Evolutionary conservation across 2,888 invertebrate species (phyloP).

Genomic region (Harpalus rubripes): DNA sequence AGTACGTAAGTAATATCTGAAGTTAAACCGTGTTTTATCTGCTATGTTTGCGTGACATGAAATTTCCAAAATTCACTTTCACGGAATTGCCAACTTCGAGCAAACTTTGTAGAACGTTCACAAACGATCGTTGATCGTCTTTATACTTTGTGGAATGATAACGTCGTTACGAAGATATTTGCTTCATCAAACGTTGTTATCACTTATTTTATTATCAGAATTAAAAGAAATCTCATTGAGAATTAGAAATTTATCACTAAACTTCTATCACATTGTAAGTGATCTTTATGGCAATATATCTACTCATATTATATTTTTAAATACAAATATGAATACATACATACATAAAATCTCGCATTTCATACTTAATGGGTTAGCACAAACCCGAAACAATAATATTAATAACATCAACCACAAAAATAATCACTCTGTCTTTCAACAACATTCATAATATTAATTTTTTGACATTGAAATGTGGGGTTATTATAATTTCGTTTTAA

Average conservation of each 20-base stretch:
- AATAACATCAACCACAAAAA: too few relatives aligned
- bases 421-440: too few relatives aligned
- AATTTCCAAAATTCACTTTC: conserved; percentile 29
- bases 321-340: too few relatives aligned
- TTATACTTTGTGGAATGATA: conserved; percentile 1
- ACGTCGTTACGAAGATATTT: conserved; percentile 2
- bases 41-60: background rate
- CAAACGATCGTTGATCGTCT: conserved; percentile 2
- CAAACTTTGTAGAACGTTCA: conserved; percentile 11
- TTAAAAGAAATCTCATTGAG: background rate
- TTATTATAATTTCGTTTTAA: too few relatives aligned
- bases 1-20: background rate
- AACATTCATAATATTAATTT: too few relatives aligned
- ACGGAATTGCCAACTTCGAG: conserved; percentile 15
- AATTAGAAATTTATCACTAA: background rate
- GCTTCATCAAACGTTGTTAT: background rate
- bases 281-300: too few relatives aligned
- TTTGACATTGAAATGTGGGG: too few relatives aligned
- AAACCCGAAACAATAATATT: too few relatives aligned
- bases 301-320: too few relatives aligned
- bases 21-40: conserved; percentile 20
- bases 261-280: background rate
- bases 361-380: too few relatives aligned
- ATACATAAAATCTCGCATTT: too few relatives aligned
- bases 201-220: background rate